These are phyloP conservation scores for Saccopteryx leptura DNA, from an alignment of 2,113 vertebrate genomes.

Conservation along the genomic window DNA sequence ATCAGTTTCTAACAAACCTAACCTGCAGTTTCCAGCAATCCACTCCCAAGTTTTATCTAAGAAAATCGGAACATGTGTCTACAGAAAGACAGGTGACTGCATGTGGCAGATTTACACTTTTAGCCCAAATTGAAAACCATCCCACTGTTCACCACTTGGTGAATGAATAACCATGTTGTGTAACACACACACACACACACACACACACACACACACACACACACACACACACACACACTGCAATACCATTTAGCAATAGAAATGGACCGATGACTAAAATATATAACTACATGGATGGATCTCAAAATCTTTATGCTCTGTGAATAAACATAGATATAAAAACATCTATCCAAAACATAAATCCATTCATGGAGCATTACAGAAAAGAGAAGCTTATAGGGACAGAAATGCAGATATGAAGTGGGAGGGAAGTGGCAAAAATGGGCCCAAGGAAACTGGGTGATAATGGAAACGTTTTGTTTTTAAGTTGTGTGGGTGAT, in stretches of 20 bases:
- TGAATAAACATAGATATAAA: neutral
- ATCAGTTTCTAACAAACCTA: neutral
- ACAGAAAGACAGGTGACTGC: neutral
- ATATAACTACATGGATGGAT: neutral
- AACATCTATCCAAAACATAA: neutral
- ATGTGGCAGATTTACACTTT: neutral
- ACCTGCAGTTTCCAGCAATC: neutral
- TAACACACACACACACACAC: neutral
- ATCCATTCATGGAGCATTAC: neutral
- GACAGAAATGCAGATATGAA: neutral
- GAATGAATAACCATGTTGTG: neutral
- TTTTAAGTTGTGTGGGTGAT: fast-evolving
- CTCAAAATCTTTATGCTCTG: neutral
- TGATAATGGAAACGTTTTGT: neutral
- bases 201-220: neutral
- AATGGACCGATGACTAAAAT: neutral
- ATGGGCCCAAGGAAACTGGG: neutral
- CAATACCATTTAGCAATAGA: neutral
- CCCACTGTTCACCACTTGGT: neutral
- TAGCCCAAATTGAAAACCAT: neutral
- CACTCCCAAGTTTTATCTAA: neutral
- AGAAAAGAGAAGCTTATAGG: neutral
- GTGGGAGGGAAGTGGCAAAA: neutral
- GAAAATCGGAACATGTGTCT: neutral
- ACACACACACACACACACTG: neutral